phyloP scores from a whole-genome alignment of 2,888 invertebrate species.

The Ochlodes sylvanus region DNA sequence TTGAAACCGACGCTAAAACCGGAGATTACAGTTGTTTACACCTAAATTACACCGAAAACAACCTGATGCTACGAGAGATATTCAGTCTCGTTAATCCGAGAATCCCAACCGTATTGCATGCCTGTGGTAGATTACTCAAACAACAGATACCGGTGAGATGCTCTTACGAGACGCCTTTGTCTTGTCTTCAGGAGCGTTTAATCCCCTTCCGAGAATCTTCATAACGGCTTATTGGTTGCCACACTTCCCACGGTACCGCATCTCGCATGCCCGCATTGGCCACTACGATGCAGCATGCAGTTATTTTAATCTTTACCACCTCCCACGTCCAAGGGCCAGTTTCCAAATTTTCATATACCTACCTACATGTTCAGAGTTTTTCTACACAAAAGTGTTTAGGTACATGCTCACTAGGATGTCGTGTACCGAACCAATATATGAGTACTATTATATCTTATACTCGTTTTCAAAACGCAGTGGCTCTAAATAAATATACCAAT shows the following conservation, averaged over 20 bases:
- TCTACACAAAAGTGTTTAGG: too few species aligned
- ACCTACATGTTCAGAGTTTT: too few species aligned
- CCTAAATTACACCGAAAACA: not conserved
- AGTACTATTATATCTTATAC: too few species aligned
- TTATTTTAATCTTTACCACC: not conserved
- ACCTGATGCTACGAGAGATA: not conserved
- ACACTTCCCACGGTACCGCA: not conserved
- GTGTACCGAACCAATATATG: too few species aligned
- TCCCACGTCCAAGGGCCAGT: too few species aligned
- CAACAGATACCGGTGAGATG: conserved; percentile 18
- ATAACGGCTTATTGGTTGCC: conserved; percentile 11
- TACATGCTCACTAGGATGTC: too few species aligned
- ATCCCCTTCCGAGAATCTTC: conserved; percentile 9
- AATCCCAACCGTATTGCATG: conserved; percentile 15
- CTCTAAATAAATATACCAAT: too few species aligned
- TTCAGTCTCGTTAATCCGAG: conserved; percentile 1
- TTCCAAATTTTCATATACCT: too few species aligned
- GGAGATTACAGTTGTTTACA: not conserved
- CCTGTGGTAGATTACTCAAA: conserved; percentile 9
- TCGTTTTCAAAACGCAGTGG: too few species aligned
- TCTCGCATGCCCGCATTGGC: not conserved
- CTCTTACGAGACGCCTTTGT: conserved; percentile 23
- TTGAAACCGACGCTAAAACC: too few species aligned
- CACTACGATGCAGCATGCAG: not conserved
- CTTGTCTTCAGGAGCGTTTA: conserved; percentile 14